These are phyloP conservation scores for Callimorpha dominula DNA, from an alignment of 2,888 invertebrate species.

Conservation along the genomic window DNA sequence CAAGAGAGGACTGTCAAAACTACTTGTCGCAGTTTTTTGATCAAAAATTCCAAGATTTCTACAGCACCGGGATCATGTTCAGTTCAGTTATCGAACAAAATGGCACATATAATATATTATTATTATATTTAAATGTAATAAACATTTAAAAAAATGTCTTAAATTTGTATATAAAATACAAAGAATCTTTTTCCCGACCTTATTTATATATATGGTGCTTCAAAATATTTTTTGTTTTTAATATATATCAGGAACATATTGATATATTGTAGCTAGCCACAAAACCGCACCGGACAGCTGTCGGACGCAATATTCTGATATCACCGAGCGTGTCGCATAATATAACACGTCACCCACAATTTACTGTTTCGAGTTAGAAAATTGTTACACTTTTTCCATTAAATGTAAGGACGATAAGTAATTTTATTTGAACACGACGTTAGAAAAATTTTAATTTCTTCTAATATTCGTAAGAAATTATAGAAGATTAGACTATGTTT, in stretches of 20 bases:
- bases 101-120: no score
- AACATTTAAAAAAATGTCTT: no score
- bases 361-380: background rate
- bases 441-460: background rate
- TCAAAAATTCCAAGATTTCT: no score
- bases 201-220: no score
- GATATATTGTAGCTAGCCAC: background rate
- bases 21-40: no score
- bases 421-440: background rate
- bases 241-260: background rate
- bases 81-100: no score
- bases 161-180: no score
- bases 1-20: no score
- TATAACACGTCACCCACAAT: background rate
- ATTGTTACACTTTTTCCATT: background rate
- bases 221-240: background rate
- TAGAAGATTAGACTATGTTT: background rate
- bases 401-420: background rate
- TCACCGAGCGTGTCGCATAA: background rate
- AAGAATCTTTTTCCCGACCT: no score
- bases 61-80: no score
- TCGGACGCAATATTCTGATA: constrained; percentile 9
- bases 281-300: constrained; percentile 11
- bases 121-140: no score
- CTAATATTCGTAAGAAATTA: background rate